phyloP scores from a whole-genome alignment of 2,797 vertebrate species.

The Intellagama lesueurii region DNA sequence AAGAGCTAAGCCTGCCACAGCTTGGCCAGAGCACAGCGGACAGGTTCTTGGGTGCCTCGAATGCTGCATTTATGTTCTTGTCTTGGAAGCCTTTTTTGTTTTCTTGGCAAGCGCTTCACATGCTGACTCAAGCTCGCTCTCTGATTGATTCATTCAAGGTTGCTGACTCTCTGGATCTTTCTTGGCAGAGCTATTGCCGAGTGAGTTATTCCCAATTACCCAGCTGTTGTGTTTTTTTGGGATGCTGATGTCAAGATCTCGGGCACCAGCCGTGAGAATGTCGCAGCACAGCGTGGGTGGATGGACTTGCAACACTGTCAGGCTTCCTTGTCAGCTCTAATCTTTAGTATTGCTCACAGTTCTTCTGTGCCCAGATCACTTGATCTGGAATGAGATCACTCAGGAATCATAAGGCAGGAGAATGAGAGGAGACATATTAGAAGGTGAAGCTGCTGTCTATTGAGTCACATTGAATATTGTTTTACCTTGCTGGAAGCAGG shows the following conservation, averaged over 20 bases:
- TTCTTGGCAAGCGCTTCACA: slow-evolving; percentile 3
- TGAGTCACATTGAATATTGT: background rate
- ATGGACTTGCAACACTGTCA: background rate
- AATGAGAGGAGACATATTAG: too few relatives aligned
- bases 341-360: background rate
- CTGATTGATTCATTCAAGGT: slow-evolving; percentile 30
- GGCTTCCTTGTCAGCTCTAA: background rate
- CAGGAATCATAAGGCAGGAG: background rate
- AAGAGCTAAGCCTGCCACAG: background rate
- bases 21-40: background rate
- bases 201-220: slow-evolving; percentile 24
- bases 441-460: background rate
- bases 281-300: background rate
- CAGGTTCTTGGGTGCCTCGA: background rate
- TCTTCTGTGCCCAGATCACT: background rate
- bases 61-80: background rate
- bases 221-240: background rate
- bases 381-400: background rate
- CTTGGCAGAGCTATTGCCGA: background rate
- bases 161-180: slow-evolving; percentile 35
- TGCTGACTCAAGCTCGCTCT: slow-evolving; percentile 39
- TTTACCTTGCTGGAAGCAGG: background rate
- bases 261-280: background rate
- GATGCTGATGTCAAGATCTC: background rate
- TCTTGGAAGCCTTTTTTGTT: background rate